Evolutionary conservation across 2,113 vertebrate genomes (phyloP), one percentile per base, ranked within the genome.

Genomic region (Galeopterus variegatus): DNA sequence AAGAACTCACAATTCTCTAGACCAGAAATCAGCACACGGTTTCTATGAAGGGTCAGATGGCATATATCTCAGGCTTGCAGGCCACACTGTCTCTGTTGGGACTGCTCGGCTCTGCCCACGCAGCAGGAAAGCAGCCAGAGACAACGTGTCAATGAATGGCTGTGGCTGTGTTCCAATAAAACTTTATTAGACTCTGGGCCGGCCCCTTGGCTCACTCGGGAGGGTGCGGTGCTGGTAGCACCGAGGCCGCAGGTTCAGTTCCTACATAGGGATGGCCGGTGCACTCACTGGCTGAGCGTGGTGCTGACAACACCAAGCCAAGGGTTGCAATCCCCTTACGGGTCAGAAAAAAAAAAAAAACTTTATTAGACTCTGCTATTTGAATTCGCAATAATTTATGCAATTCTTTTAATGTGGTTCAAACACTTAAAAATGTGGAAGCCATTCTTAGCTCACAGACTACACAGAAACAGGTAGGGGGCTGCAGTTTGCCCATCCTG

Each of bases 361-460:
- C 41, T 41, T 41, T 41, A 41, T 41, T 41, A 93, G 33, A 52
- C 3, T 58, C 21, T 31, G 77, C 65, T 65, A 96, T 95, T 92
- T 97, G 62, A 82, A 95, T 94, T 92, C 82, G 83, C 90, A 91
- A 86, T 95, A 82, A 64, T 65, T 86, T 56, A 26, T 28, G 52
- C 13, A 73, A 50, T 91, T 94, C 54, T 81, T 94, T 85, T 54
- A 19, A 88, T 83, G 91, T 76, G 19, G 54, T 62, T 76, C 85
- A 93, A 56, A 1, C 18, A 79, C 56, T 81, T 67, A 67, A 93
- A 95, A 64, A 81, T 88, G 72, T 76, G 50, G 76, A 88, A 95
- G 1, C 48, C 72, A 67, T 81, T 93, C 77, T 93, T 81, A 84
- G 50, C 77, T 90, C 69, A 60, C 17, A 52, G 26, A 50, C 72